These are phyloP conservation scores for Heliornis fulica DNA, from an alignment of 2,113 vertebrate species.

Conservation along the genomic window DNA sequence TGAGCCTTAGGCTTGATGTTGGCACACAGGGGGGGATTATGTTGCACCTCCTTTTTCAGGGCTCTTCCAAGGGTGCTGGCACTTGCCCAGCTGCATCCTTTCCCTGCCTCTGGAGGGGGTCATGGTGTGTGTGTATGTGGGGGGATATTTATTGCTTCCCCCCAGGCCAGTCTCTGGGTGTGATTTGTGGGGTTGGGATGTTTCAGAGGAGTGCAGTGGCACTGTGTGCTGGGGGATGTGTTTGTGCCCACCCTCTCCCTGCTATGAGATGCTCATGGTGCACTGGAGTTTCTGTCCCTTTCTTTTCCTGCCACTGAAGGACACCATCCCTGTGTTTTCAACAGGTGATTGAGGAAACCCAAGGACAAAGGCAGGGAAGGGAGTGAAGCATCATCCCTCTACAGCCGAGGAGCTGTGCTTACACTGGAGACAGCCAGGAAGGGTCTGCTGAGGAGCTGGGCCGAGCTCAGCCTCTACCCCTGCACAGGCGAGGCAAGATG, in stretches of 20 bases:
- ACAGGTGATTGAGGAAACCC: neutral
- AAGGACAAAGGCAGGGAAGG: accelerated
- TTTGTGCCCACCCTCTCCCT: too few relatives aligned
- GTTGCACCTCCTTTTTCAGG: neutral
- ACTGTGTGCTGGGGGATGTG: neutral
- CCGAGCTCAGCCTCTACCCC: neutral
- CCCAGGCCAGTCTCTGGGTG: neutral
- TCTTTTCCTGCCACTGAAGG: neutral
- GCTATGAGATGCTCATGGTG: neutral
- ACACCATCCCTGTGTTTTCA: neutral
- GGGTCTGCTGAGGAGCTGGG: neutral
- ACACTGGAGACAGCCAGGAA: accelerated
- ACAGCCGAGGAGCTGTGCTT: neutral
- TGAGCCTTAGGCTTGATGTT: too few relatives aligned
- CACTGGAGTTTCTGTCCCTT: neutral
- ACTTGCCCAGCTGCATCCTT: neutral
- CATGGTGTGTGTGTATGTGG: too few relatives aligned
- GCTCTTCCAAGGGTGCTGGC: too few relatives aligned
- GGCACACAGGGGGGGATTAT: neutral
- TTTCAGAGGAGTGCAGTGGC: neutral
- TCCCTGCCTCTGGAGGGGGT: neutral
- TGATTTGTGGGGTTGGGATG: neutral
- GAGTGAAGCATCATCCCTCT: accelerated
- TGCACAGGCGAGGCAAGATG: neutral
- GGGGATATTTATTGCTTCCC: neutral